These are phyloP conservation scores for Meta bourneti DNA, from an alignment of 2,888 invertebrate species.

Conservation along the genomic window DNA sequence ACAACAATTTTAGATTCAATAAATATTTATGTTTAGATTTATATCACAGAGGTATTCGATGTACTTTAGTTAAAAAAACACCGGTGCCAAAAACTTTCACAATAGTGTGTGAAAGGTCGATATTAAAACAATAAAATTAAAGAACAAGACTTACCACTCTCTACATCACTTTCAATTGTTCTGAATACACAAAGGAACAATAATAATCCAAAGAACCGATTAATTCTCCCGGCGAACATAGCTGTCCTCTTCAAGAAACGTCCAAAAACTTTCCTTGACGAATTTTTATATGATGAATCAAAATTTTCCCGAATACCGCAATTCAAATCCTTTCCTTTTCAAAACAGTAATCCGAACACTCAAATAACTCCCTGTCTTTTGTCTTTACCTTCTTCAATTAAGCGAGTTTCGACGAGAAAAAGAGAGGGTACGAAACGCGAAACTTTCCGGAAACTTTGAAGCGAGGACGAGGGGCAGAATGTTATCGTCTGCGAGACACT, in stretches of 20 bases:
- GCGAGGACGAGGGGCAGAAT: not conserved
- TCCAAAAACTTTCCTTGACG: not conserved
- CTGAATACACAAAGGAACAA: not conserved
- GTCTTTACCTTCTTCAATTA: not conserved
- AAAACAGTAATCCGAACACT: not conserved
- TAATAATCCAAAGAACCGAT: constrained; percentile 41
- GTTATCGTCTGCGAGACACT: constrained; percentile 32
- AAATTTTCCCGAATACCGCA: not conserved
- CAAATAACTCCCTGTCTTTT: constrained; percentile 6
- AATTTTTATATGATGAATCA: not conserved
- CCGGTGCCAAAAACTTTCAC: too few relatives aligned
- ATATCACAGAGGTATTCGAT: too few relatives aligned
- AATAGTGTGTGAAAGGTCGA: too few relatives aligned
- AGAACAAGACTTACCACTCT: constrained; percentile 5
- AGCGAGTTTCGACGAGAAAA: not conserved
- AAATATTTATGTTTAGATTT: too few relatives aligned
- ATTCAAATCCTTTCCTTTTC: not conserved
- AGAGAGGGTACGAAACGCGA: constrained; percentile 9
- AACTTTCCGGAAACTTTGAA: constrained; percentile 40
- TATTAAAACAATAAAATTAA: not conserved
- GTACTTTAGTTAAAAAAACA: too few relatives aligned
- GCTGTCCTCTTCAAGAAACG: not conserved
- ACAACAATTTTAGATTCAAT: too few relatives aligned
- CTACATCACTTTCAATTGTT: not conserved
- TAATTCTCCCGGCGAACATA: constrained; percentile 7